Conservation (phyloP, 2,113 vertebrate species). For the Stigmatopora argus region DNA sequence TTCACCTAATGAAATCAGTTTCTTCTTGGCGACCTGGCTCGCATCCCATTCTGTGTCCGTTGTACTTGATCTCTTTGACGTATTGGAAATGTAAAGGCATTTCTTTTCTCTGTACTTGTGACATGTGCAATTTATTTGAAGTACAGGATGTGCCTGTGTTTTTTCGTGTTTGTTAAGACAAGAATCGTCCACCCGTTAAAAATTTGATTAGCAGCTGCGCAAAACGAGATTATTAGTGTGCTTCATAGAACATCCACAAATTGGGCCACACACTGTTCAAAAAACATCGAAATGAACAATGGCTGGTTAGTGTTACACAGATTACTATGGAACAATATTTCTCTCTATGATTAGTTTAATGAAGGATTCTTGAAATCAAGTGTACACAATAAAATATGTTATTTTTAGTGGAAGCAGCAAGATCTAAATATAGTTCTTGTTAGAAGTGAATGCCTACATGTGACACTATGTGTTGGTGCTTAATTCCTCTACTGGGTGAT, state of each 20-base stretch:
- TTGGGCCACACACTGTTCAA: constrained; percentile 4
- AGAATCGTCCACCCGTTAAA: constrained; percentile 1
- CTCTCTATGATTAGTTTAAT: neutral
- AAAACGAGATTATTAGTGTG: constrained; percentile 16
- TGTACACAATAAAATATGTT: neutral
- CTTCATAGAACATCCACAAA: constrained; percentile 3
- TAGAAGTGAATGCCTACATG: constrained; percentile 26
- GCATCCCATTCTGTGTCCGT: too few relatives aligned
- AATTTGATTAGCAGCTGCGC: constrained; percentile 25
- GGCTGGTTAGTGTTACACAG: constrained; percentile 1
- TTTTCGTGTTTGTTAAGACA: neutral
- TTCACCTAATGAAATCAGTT: too few relatives aligned
- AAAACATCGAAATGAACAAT: neutral
- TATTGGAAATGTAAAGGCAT: too few relatives aligned
- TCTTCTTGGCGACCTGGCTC: too few relatives aligned
- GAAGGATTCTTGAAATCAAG: neutral
- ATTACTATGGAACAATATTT: neutral
- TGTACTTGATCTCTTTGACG: too few relatives aligned
- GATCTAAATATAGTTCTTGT: constrained; percentile 52
- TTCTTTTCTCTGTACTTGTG: too few relatives aligned
- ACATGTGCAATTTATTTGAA: neutral
- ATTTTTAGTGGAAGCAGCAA: neutral
- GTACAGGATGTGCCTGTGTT: neutral
- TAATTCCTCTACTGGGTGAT: constrained; percentile 27
- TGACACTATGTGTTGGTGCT: constrained; percentile 17